phyloP scores from a whole-genome alignment of 2,113 vertebrate species.

The Hyperopisus bebe region DNA sequence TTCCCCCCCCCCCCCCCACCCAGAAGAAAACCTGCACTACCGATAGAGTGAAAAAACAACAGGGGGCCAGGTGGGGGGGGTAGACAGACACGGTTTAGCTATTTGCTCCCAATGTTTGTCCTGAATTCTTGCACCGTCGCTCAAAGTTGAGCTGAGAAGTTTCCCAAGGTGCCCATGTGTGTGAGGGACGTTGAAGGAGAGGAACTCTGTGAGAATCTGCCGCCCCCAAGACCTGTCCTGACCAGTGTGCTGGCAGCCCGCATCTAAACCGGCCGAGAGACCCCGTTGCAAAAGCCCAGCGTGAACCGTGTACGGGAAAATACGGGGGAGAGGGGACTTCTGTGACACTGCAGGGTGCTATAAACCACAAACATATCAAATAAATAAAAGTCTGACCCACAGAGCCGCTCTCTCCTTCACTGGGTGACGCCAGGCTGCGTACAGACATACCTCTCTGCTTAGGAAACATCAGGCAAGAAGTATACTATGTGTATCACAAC shows the following conservation, averaged over 20 bases:
- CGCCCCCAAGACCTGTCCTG: neutral
- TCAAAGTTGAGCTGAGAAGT: conserved; percentile 73
- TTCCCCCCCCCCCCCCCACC: neutral
- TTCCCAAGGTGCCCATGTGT: conserved; percentile 65
- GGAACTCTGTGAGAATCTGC: conserved; percentile 25
- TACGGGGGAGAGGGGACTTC: neutral
- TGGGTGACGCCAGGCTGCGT: neutral
- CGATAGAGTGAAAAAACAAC: neutral
- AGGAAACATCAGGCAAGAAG: neutral
- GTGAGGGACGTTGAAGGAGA: neutral
- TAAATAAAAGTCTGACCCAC: neutral
- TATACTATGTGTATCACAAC: neutral
- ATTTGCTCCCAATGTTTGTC: conserved; percentile 64
- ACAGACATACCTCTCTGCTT: neutral
- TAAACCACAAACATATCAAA: neutral
- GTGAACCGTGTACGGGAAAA: neutral
- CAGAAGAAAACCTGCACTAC: neutral
- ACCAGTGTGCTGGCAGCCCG: neutral
- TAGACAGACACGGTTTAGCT: conserved; percentile 50
- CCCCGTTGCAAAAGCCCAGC: neutral
- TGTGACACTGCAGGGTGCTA: neutral
- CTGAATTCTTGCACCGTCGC: conserved; percentile 60
- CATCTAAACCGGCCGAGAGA: neutral
- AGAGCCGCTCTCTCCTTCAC: neutral
- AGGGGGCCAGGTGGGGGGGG: neutral